Evolutionary conservation across 2,888 invertebrate species (phyloP).

Genomic region (Lomographa bimaculata): DNA sequence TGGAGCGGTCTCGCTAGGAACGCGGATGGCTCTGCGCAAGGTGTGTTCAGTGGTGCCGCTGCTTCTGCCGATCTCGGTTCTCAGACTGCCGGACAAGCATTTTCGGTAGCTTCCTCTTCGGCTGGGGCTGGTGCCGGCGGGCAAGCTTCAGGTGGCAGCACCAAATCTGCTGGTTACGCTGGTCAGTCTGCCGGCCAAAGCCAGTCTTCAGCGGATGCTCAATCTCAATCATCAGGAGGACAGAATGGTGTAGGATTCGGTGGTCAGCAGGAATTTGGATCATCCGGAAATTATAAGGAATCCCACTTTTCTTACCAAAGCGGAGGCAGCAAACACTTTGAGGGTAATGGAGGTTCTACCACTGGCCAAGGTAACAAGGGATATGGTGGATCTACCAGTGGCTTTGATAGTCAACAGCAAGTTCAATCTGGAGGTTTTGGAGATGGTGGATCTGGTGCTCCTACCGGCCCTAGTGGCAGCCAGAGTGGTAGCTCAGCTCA

Average conservation of each 20-base stretch:
- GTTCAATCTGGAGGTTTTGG: slow-evolving; percentile 5
- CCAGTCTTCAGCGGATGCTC: slow-evolving; percentile 19
- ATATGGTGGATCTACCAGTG: slow-evolving; percentile 8
- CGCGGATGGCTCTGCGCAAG: slow-evolving; percentile 33
- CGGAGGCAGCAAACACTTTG: slow-evolving; percentile 19
- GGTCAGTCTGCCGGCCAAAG: slow-evolving; percentile 4
- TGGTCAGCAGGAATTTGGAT: slow-evolving; percentile 18
- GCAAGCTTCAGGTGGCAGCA: slow-evolving; percentile 4
- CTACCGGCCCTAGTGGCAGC: slow-evolving; percentile 10
- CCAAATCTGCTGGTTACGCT: slow-evolving; percentile 1
- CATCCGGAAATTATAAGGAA: slow-evolving; percentile 30
- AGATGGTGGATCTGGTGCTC: neutral
- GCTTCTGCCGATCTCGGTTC: slow-evolving; percentile 32
- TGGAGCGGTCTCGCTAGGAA: slow-evolving; percentile 38
- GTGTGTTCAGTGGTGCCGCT: slow-evolving; percentile 42
- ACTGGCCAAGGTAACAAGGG: slow-evolving; percentile 15
- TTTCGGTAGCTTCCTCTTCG: slow-evolving; percentile 38
- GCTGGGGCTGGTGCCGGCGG: slow-evolving; percentile 23
- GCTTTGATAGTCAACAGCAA: slow-evolving; percentile 11
- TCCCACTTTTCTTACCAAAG: slow-evolving; percentile 29
- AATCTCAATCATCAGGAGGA: slow-evolving; percentile 17
- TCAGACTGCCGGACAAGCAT: slow-evolving; percentile 35
- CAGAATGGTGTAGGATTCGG: slow-evolving; percentile 10
- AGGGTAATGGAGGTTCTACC: slow-evolving; percentile 3
- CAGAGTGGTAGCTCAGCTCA: slow-evolving; percentile 19